Base-by-base conservation (phyloP, 2,797 vertebrate genomes). In the Poeciliopsis turneri region DNA sequence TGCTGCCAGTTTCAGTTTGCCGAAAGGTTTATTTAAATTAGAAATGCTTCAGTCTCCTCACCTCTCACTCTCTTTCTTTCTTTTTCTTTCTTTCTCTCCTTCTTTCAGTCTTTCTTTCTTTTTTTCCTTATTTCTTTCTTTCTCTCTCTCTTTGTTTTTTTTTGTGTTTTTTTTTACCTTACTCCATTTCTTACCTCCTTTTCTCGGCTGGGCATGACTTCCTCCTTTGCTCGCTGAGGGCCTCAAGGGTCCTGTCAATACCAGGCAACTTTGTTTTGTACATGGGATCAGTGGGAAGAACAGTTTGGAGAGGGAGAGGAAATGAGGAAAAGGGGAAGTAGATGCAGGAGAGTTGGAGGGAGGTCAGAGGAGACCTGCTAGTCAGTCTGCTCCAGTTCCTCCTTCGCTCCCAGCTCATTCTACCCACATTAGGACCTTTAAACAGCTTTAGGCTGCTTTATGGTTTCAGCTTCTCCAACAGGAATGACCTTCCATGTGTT, bases 11-110 rank as follows among this genome's bases (percentile, higher is more conserved):
- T 96, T 95, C 91, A 95, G 92, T 96, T 95, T 96, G 92, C 94
- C 93, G 84, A 94, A 94, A 93, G 94, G 92, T 95, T 96, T 96
- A 96, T 96, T 96, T 95, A 96, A 95, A 95, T 96, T 95, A 95
- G 94, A 95, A 95, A 95, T 88, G 92, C 94, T 95, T 92, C 93
- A 95, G 86, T 94, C 93, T 94, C 92, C 92, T 84, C 92, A 86
- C 83, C 84, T 33, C 15, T 18, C 25, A 12, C 51, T 57, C 10
- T 11, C 10, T 57, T 4, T 57, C 25, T 47, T 74, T 84, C 82
- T 84, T 69, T 73, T 45, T 57, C 82, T 74, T 3, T 47, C 51
- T 55, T 9, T 10, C 30, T 33, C 75, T 18, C 12, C 36, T 16
- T 12, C 5, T 59, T 28, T 77, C 4, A 0, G 6, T 33, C 2